Evolutionary conservation across 2,888 invertebrate species (phyloP), one percentile per base, ranked within the genome.

Genomic region (Drosophila testacea): DNA sequence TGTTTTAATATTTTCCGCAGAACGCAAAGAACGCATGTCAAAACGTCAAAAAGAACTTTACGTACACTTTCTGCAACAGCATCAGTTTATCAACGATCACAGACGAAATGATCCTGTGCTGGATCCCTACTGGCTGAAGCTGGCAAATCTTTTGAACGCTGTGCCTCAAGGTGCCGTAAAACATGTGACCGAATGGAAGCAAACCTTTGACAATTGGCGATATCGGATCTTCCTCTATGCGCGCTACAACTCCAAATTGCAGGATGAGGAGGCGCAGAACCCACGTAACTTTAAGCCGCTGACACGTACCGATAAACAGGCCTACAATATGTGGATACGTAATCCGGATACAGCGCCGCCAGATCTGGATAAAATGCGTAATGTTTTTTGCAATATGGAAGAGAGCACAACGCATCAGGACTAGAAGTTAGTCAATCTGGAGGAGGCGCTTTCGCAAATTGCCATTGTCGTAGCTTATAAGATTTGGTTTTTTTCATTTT

Each of bases 191-290:
- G 91, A 91, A 66, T 91, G 91, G 91, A 91, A 91, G 56, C 81
- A 91, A 76, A 90, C 91, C 36, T 91, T 91, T 46, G 91, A 91
- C 67, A 91, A 91, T 61, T 91, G 91, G 91, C 91, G 91, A 4
- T 91, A 91, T 66, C 90, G 91, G 30, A 89, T 91, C 41, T 91
- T 90, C 36, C 79, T 91, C 4, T 91, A 91, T 70, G 91, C 91
- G 28, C 91, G 91, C 54, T 91, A 89, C 76, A 91, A 91, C 65
- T 90, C 91, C 28, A 91, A 91, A 74, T 76, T 91, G 56, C 84
- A 89, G 56, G 91, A 91, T 32, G 89, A 90, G 22, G 91, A 89
- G 51, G 89, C 87, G 6, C 81, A 90, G 38, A 90, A 91, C 77
- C 88, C 91, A 27, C 91, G 91, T 54, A 90, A 90, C 69, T 91